Evolutionary conservation across 2,888 invertebrate species (phyloP), one percentile per base, ranked within the genome.

Genomic region (Aleiodes alternator): DNA sequence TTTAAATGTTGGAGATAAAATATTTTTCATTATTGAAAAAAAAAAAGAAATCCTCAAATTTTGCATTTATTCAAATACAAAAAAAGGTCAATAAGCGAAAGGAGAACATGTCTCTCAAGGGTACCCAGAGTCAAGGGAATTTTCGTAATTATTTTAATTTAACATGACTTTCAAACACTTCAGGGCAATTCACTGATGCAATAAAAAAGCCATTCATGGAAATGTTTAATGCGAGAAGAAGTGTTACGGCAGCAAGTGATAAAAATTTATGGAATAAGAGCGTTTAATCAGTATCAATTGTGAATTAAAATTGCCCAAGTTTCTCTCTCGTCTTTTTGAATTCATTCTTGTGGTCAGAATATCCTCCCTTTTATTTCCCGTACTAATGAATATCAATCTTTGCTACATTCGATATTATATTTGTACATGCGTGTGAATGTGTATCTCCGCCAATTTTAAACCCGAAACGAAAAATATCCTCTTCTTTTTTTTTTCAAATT

Each of bases 81-180:
- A 34, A 43, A 64, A 64, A 64, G 64, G 64, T 64, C 64, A 23
- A 64, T 64, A 64, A 64, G 64, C 43, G 64, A 64, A 64, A 64
- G 64, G 64, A 43, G 64, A 64, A 61, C n/a, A 38, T 34, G 38
- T 38, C 38, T 38, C 38, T 14, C 61, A 61, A 61, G 61, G 61
- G 38, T 61, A 61, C 34, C 0, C 48, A 64, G 23, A 23, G 48
- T 64, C 64, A 64, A 7, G 48, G 16, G 43, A 43, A 43, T 64
- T 64, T 64, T 64, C 64, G 64, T 64, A 48, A 14, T 43, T 64
- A 64, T 64, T 48, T 64, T 23, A 64, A 64, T 64, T 64, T 34
- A 43, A 43, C 48, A 64, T 14, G 64, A 23, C 43, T 64, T 16
- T 48, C 64, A 64, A 23, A 14, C 43, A 14, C 64, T 43, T 29